phyloP scores from a whole-genome alignment of 2,797 vertebrate species.

The Coregonus ussuriensis region DNA sequence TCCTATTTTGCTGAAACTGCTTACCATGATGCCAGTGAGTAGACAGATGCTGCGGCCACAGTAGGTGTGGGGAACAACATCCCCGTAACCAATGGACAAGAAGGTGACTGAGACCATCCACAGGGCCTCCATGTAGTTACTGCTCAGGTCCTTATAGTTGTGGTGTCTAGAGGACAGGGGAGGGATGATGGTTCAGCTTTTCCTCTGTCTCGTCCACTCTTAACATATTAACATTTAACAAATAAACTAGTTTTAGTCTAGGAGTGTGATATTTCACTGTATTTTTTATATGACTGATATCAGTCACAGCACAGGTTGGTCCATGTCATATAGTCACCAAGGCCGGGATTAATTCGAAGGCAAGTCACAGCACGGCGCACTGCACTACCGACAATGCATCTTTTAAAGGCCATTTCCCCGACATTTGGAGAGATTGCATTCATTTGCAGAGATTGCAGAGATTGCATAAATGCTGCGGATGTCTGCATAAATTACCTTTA shows the following conservation, averaged over 20 bases:
- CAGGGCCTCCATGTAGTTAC: slow-evolving; percentile 95
- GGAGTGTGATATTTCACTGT: too few relatives aligned
- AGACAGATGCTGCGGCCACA: slow-evolving; percentile 94
- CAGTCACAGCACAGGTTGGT: neutral
- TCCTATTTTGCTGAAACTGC: slow-evolving; percentile 9
- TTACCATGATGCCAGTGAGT: slow-evolving; percentile 94
- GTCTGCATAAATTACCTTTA: too few relatives aligned
- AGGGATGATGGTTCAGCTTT: neutral
- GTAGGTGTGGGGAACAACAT: slow-evolving; percentile 96
- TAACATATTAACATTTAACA: neutral
- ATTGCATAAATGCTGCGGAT: too few relatives aligned
- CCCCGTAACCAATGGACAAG: slow-evolving; percentile 92
- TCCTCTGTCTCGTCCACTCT: neutral
- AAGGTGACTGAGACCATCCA: slow-evolving; percentile 98
- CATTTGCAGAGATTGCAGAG: too few relatives aligned
- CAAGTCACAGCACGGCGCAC: neutral
- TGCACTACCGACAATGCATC: neutral
- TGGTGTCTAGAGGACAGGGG: slow-evolving; percentile 82
- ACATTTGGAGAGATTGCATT: too few relatives aligned
- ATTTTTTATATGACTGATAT: neutral
- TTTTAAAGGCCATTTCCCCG: too few relatives aligned
- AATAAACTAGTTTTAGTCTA: too few relatives aligned
- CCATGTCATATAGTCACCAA: neutral
- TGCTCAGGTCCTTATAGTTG: slow-evolving; percentile 91
- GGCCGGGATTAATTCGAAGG: neutral